Evolutionary conservation across 2,888 invertebrate genomes (phyloP).

Genomic region (Phlogophora meticulosa): DNA sequence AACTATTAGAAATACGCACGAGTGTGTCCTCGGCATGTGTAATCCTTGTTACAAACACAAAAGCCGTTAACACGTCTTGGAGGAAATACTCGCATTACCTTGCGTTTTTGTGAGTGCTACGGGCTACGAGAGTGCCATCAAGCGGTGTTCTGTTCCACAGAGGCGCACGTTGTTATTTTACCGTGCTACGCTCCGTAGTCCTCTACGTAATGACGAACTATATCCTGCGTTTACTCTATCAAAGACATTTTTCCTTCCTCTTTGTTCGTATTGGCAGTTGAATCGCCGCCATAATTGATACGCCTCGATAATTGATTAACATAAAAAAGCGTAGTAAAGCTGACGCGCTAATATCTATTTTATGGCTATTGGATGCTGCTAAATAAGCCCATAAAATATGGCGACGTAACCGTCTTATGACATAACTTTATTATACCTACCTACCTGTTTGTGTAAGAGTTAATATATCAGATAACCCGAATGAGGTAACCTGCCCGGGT

Average conservation of each 20-base stretch:
- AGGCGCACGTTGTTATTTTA: slow-evolving; percentile 68
- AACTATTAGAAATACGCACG: slow-evolving; percentile 22
- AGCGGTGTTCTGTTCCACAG: slow-evolving; percentile 65
- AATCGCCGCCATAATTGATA: neutral
- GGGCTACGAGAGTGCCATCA: slow-evolving; percentile 46
- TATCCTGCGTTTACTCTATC: slow-evolving; percentile 63
- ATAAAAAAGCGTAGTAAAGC: slow-evolving; percentile 1
- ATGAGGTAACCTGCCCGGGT: slow-evolving; percentile 48
- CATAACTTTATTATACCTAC: slow-evolving; percentile 9
- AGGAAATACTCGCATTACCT: slow-evolving; percentile 46
- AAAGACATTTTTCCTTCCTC: slow-evolving; percentile 46
- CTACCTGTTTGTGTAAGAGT: slow-evolving; percentile 46
- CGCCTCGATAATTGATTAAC: slow-evolving; percentile 21
- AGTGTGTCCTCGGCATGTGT: slow-evolving; percentile 28
- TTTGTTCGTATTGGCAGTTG: slow-evolving; percentile 24
- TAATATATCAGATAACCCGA: slow-evolving; percentile 46
- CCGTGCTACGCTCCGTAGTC: slow-evolving; percentile 62
- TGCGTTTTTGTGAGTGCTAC: slow-evolving; percentile 59
- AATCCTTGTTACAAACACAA: slow-evolving; percentile 50
- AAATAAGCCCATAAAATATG: slow-evolving; percentile 31
- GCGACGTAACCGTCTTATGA: slow-evolving; percentile 8
- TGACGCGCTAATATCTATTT: slow-evolving; percentile 5
- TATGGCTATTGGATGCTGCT: neutral
- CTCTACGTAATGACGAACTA: slow-evolving; percentile 66
- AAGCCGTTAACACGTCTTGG: slow-evolving; percentile 34